These are phyloP conservation scores for Troides aeacus DNA, from an alignment of 2,888 invertebrate genomes.

Conservation along the genomic window DNA sequence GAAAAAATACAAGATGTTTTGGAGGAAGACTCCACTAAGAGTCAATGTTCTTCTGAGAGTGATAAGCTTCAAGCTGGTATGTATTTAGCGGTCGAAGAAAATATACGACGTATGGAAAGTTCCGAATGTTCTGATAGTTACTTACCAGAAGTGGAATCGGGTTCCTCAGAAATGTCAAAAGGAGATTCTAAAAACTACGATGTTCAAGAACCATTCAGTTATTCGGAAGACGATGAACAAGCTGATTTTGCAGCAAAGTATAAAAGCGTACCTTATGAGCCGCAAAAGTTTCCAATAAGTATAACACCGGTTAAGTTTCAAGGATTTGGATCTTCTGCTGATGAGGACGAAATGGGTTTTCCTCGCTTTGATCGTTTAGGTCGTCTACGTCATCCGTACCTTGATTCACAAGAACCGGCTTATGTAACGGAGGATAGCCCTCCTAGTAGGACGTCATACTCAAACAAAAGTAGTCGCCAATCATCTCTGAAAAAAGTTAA, in stretches of 20 bases:
- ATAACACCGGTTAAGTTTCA: constrained; percentile 79
- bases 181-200: constrained; percentile 71
- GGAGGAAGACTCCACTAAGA: constrained; percentile 75
- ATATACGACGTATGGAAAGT: constrained; percentile 79
- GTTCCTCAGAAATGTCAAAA: constrained; percentile 81
- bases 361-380: constrained; percentile 82
- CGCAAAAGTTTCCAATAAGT: constrained; percentile 68
- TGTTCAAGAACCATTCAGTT: constrained; percentile 62
- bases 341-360: constrained; percentile 84
- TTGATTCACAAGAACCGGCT: constrained; percentile 71
- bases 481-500: constrained; percentile 73
- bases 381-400: constrained; percentile 76
- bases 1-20: constrained; percentile 79
- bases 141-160: constrained; percentile 82
- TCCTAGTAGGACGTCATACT: constrained; percentile 69
- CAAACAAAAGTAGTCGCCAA: constrained; percentile 72
- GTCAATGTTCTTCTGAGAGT: constrained; percentile 76
- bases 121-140: constrained; percentile 86
- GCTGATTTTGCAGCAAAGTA: constrained; percentile 67
- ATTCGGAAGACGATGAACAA: constrained; percentile 80
- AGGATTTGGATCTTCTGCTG: constrained; percentile 82
- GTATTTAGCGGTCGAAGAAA: constrained; percentile 67
- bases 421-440: constrained; percentile 75
- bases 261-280: constrained; percentile 63
- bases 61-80: constrained; percentile 65